Percentiles rank a stretch among this genome's conserved stretches.
Conservation (phyloP, 2,888 invertebrate genomes). For the Amphipoea oculea region DNA sequence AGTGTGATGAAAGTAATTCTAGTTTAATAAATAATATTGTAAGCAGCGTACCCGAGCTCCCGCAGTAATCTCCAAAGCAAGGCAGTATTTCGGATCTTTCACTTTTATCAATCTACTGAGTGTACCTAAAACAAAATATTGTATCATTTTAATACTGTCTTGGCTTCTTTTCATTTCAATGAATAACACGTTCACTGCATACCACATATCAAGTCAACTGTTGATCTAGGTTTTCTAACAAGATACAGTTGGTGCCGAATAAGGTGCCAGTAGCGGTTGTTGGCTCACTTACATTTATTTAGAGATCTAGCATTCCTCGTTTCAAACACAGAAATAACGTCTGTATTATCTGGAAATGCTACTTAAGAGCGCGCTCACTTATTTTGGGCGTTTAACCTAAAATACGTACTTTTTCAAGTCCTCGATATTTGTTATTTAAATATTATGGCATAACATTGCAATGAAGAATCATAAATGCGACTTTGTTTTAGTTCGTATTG, state of each 20-base stretch:
- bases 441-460: background rate
- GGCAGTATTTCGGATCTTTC: constrained; percentile 92
- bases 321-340: background rate
- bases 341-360: background rate
- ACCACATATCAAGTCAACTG: background rate
- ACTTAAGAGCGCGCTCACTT: background rate
- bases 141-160: background rate
- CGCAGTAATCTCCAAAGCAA: constrained; percentile 96
- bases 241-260: no score
- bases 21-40: background rate
- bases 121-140: constrained; percentile 91
- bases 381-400: background rate
- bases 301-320: background rate
- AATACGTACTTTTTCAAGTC: background rate
- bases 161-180: constrained; percentile 1
- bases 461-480: background rate
- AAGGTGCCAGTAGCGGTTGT: no score
- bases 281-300: no score
- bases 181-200: background rate
- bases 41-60: constrained; percentile 93
- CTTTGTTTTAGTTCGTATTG: background rate
- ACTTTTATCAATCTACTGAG: constrained; percentile 95
- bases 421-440: background rate
- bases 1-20: background rate
- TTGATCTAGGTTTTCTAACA: no score